Evolutionary conservation across 2,888 invertebrate species (phyloP).

Genomic region (Falcaria lacertinaria): DNA sequence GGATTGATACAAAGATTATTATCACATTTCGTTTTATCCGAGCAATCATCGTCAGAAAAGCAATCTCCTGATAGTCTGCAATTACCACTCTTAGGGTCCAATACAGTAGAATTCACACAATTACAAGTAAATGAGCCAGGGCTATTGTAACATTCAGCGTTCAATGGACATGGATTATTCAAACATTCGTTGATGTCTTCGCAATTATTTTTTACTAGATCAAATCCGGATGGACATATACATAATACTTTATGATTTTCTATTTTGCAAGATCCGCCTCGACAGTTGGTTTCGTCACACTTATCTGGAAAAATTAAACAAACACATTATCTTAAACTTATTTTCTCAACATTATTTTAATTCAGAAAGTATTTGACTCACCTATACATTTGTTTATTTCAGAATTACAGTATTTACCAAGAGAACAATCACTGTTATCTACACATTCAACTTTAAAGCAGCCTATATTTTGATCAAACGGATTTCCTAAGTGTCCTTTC

Average conservation of each 20-base stretch:
- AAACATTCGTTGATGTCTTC: conserved; percentile 90
- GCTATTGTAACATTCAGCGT: conserved; percentile 88
- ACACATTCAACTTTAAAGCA: conserved; percentile 95
- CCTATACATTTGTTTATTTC: conserved; percentile 89
- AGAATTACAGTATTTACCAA: conserved; percentile 86
- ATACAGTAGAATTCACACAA: conserved; percentile 88
- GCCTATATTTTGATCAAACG: conserved; percentile 86
- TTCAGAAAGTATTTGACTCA: conserved; percentile 50
- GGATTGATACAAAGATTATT: conserved; percentile 89
- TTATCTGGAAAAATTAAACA: conserved; percentile 80
- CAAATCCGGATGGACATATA: conserved; percentile 87
- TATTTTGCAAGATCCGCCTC: conserved; percentile 88
- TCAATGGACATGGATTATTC: conserved; percentile 87
- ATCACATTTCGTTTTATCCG: conserved; percentile 86
- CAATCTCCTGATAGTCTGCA: conserved; percentile 93
- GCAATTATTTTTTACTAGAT: conserved; percentile 83
- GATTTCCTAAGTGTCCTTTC: conserved; percentile 90
- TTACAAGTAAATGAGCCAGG: conserved; percentile 88
- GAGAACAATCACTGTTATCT: conserved; percentile 86
- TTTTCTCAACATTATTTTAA: neutral
- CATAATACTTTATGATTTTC: conserved; percentile 86
- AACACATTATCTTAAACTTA: neutral
- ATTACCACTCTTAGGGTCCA: conserved; percentile 85
- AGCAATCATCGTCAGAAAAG: conserved; percentile 88
- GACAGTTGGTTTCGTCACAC: conserved; percentile 88